A percentile compares a stretch with the other conserved stretches of the same genome.
These are phyloP conservation scores for Halcyon chelicuti DNA, from an alignment of 2,797 vertebrate species.

Conservation along the genomic window DNA sequence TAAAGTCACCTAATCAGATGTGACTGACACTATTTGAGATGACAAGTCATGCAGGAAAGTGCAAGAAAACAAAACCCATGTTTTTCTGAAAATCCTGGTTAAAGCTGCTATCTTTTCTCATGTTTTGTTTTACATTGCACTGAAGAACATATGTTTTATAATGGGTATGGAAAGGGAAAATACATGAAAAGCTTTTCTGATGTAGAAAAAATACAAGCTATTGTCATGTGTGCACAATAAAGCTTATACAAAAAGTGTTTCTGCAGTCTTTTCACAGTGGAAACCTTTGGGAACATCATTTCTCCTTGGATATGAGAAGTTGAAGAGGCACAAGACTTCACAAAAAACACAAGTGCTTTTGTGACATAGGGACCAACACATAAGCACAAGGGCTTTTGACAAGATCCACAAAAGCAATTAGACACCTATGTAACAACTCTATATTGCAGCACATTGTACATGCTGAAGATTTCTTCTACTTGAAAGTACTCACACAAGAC, in stretches of 20 bases:
- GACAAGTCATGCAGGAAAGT: conserved; percentile 51
- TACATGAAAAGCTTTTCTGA: conserved; percentile 14
- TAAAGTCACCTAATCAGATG: conserved; percentile 28
- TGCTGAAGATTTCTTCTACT: neutral
- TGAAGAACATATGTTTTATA: neutral
- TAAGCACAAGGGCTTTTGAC: neutral
- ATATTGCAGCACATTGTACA: neutral
- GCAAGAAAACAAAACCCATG: neutral
- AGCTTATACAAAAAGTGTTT: neutral
- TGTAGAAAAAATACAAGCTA: neutral
- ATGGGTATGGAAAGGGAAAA: neutral
- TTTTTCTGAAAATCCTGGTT: conserved; percentile 6
- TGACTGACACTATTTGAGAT: conserved; percentile 36
- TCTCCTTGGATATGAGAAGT: neutral
- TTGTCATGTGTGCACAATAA: neutral
- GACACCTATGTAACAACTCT: neutral
- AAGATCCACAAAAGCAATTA: neutral
- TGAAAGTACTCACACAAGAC: neutral
- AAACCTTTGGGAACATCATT: neutral
- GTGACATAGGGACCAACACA: neutral
- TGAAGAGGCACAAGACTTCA: neutral
- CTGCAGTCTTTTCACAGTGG: neutral
- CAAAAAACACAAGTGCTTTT: neutral
- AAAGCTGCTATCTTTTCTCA: neutral
- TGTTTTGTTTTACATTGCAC: neutral